phyloP scores from a whole-genome alignment of 2,113 vertebrate genomes.

The Meleagris gallopavo region DNA sequence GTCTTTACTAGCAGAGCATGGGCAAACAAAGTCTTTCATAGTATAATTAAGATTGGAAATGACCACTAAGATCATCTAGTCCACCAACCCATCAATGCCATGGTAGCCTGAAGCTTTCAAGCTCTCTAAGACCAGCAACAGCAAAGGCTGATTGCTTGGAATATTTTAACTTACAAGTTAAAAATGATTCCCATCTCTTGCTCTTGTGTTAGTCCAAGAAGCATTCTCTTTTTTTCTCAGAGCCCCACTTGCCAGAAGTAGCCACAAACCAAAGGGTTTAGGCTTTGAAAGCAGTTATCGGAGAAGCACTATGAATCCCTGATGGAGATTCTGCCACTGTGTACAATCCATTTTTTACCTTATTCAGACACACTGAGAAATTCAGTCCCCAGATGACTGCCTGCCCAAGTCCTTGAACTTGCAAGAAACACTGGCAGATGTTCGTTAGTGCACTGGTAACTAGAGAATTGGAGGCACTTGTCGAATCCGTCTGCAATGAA shows the following conservation, averaged over 20 bases:
- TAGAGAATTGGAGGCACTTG: conserved; percentile 64
- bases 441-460: conserved; percentile 71
- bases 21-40: not conserved
- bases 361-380: conserved; percentile 24
- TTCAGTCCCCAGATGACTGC: not conserved
- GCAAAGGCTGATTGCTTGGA: not conserved
- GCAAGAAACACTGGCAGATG: conserved; percentile 73
- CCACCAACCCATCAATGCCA: no score
- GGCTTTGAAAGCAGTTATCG: not conserved
- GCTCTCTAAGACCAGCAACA: not conserved
- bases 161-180: not conserved
- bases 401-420: conserved; percentile 74
- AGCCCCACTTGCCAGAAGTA: not conserved
- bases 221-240: not conserved
- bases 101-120: not conserved
- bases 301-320: not conserved
- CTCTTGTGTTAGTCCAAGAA: not conserved
- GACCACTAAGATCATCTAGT: no score
- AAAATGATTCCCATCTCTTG: not conserved
- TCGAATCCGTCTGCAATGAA: conserved; percentile 54
- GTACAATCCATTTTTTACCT: conserved; percentile 7
- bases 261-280: not conserved
- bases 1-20: not conserved
- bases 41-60: no score
- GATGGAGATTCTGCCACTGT: not conserved